Evolutionary conservation across 2,113 vertebrate species (phyloP), one percentile per base, ranked within the genome.

Genomic region (Jaculus jaculus): DNA sequence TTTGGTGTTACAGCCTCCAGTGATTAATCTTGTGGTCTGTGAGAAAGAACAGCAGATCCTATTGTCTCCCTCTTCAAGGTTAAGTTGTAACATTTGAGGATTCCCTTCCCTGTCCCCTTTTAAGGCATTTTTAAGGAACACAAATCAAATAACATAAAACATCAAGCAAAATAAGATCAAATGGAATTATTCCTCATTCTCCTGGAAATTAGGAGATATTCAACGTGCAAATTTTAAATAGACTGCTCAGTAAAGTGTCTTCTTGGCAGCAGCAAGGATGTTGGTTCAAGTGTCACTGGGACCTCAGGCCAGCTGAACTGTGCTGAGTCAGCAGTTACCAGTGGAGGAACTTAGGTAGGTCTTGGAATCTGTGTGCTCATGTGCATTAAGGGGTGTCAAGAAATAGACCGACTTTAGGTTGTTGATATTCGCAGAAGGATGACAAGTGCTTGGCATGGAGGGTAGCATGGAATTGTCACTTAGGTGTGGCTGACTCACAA

Each of bases 31-130:
- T n/a, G 47, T 26, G 5, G 32, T 82, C 42, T 32, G 6, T 47
- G 32, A 92, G 68, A 73, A 94, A 84, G 71, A 85, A 18, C 61
- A 42, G 61, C 30, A 12, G 39, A 37, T 54, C 61, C 18, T 83
- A 32, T 66, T 92, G 82, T 87, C 75, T 85, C 60, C 74, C 60
- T 92, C 11, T 72, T 92, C 39, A 84, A 81, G 77, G n/a, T 89
- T 21, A 82, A 72, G 11, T 87, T 42, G 42, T 0, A 66, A 10
- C 60, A 28, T 90, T 87, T 69, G 30, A 92, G 66, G 32, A 26
- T 42, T 18, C 3, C n/a, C 18, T 81, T 61, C 34, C 17, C 37
- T 68, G 58, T 58, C 42, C 17, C 32, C 1, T 75, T 86, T 79
- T 28, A n/a, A 84, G 69, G 7, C 3, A 32, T 21, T 28, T 80